Percentiles rank a stretch among this genome's conserved stretches.
phyloP scores from a whole-genome alignment of 2,888 invertebrate genomes.

The Lypha dubia region DNA sequence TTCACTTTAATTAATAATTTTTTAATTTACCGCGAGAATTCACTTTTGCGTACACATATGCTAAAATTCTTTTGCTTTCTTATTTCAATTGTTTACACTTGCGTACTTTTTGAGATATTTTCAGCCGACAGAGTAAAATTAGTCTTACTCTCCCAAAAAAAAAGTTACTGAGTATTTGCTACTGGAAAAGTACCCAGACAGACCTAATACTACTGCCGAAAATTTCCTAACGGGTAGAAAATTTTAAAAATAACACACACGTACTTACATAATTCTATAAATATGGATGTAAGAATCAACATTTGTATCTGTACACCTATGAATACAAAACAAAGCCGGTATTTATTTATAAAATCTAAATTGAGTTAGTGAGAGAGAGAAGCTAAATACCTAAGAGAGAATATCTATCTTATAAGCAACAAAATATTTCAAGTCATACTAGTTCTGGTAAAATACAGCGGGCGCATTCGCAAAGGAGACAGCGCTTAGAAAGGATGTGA shows the following conservation, averaged over 20 bases:
- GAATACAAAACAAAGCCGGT: conserved; percentile 52
- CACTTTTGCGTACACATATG: too few species aligned
- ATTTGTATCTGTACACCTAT: neutral
- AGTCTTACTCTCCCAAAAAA: too few species aligned
- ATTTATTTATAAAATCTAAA: conserved; percentile 42
- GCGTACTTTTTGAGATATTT: too few species aligned
- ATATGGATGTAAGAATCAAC: neutral
- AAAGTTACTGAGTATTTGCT: too few species aligned
- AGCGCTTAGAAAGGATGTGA: conserved; percentile 68
- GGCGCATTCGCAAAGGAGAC: conserved; percentile 75
- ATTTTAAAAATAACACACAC: conserved; percentile 1
- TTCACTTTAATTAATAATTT: too few species aligned
- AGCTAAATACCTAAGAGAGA: neutral
- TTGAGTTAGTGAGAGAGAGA: conserved; percentile 1
- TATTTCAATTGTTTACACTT: too few species aligned
- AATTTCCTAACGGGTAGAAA: conserved; percentile 64
- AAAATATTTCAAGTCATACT: conserved; percentile 73
- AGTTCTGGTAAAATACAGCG: conserved; percentile 69
- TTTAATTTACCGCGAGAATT: too few species aligned
- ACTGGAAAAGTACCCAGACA: too few species aligned
- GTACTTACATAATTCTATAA: neutral
- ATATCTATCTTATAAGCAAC: conserved; percentile 9
- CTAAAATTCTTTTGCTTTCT: too few species aligned
- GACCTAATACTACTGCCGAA: conserved; percentile 37
- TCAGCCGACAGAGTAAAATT: too few species aligned